These are phyloP conservation scores for Helicolenus hilgendorfi DNA, from an alignment of 2,797 vertebrate genomes.

Conservation along the genomic window DNA sequence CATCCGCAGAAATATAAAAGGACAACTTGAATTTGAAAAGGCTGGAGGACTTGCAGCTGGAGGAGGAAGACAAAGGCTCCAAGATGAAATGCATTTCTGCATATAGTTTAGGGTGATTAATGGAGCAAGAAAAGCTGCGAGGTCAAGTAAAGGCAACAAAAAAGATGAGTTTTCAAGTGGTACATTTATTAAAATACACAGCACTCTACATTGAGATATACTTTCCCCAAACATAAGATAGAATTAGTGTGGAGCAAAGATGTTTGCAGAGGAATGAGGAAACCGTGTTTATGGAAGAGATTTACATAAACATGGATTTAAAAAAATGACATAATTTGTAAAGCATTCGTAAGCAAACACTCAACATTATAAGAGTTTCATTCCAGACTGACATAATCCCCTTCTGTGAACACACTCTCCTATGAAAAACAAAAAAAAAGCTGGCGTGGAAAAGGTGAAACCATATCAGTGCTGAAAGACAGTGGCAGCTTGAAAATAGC, in stretches of 20 bases:
- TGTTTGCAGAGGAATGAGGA: slow-evolving; percentile 54
- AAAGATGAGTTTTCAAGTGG: slow-evolving; percentile 73
- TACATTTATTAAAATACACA: slow-evolving; percentile 88
- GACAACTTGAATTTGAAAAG: slow-evolving; percentile 64
- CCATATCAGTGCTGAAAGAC: slow-evolving; percentile 57
- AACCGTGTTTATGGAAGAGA: slow-evolving; percentile 58
- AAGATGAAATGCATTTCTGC: slow-evolving; percentile 18
- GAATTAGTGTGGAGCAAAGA: slow-evolving; percentile 74
- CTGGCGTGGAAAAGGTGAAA: slow-evolving; percentile 56
- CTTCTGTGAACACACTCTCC: slow-evolving; percentile 16
- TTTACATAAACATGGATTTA: slow-evolving; percentile 26
- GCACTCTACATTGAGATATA: slow-evolving; percentile 88
- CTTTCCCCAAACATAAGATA: slow-evolving; percentile 90
- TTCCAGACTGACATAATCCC: slow-evolving; percentile 42
- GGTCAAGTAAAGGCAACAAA: slow-evolving; percentile 55
- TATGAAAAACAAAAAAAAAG: slow-evolving; percentile 5
- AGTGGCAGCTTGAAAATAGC: slow-evolving; percentile 68
- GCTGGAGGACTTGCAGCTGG: slow-evolving; percentile 85
- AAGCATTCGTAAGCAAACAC: slow-evolving; percentile 33
- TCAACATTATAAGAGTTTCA: slow-evolving; percentile 33
- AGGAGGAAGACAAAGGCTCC: not conserved
- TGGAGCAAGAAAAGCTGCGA: slow-evolving; percentile 4
- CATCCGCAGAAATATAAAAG: slow-evolving; percentile 88
- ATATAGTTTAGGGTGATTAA: slow-evolving; percentile 21
- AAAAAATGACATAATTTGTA: slow-evolving; percentile 14